phyloP scores from a whole-genome alignment of 1,140 invertebrate genomes.

The Drosophila eugracilis region DNA sequence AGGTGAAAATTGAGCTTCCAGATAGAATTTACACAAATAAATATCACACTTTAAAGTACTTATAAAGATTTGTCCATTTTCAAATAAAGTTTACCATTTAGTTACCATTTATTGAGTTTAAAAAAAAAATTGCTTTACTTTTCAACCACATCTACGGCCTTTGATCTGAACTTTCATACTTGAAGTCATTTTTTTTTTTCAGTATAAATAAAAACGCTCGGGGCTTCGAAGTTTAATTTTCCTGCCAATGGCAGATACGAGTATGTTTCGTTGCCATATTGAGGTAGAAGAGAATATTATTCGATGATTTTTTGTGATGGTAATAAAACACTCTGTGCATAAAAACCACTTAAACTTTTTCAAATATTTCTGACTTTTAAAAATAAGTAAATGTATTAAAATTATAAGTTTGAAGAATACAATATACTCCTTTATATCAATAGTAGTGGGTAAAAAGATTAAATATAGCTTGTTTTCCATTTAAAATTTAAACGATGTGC shows the following conservation, averaged over 20 bases:
- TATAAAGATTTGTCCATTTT: too few relatives aligned
- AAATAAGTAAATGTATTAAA: background rate
- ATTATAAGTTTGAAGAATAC: too few relatives aligned
- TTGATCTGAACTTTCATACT: background rate
- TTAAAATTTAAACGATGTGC: too few relatives aligned
- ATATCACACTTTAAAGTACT: too few relatives aligned
- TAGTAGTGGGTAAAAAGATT: too few relatives aligned
- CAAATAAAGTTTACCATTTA: too few relatives aligned
- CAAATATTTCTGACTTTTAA: background rate
- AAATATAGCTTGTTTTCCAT: too few relatives aligned
- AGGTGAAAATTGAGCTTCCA: constrained; percentile 1
- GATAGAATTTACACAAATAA: too few relatives aligned
- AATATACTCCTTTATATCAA: too few relatives aligned
- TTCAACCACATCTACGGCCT: background rate
- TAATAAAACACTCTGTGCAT: background rate
- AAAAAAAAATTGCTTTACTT: background rate
- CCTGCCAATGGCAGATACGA: background rate
- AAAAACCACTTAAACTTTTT: background rate
- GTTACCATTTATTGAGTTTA: too few relatives aligned
- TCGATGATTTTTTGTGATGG: background rate
- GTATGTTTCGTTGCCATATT: background rate
- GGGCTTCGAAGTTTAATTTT: background rate
- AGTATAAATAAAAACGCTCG: background rate
- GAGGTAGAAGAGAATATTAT: background rate
- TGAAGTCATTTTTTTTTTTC: background rate